phyloP scores from a whole-genome alignment of 2,888 invertebrate species.

The Plusia festucae region DNA sequence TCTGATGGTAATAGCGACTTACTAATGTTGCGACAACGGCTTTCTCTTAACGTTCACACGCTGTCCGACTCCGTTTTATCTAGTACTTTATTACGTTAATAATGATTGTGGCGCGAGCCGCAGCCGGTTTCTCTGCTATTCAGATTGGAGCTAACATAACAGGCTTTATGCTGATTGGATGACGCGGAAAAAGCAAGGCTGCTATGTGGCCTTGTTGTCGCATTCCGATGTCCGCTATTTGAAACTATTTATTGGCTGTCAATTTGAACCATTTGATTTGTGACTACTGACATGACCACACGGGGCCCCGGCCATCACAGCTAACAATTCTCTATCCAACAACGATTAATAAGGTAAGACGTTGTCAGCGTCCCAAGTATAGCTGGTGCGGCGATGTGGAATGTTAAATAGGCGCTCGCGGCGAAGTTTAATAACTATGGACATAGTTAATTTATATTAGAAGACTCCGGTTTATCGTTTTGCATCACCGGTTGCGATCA shows the following conservation, averaged over 20 bases:
- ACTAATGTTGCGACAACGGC: slow-evolving; percentile 84
- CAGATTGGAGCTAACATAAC: slow-evolving; percentile 78
- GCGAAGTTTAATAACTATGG: slow-evolving; percentile 69
- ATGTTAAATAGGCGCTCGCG: slow-evolving; percentile 71
- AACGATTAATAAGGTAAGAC: slow-evolving; percentile 63
- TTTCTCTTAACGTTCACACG: slow-evolving; percentile 88
- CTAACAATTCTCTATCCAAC: slow-evolving; percentile 55
- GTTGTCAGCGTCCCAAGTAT: slow-evolving; percentile 65
- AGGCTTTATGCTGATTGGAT: slow-evolving; percentile 84
- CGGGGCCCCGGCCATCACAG: slow-evolving; percentile 36
- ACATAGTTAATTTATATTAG: slow-evolving; percentile 74
- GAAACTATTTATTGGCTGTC: slow-evolving; percentile 78
- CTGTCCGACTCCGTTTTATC: slow-evolving; percentile 86
- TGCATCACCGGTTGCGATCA: slow-evolving; percentile 66
- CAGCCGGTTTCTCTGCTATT: slow-evolving; percentile 83
- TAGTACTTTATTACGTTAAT: slow-evolving; percentile 87
- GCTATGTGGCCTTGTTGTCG: slow-evolving; percentile 83
- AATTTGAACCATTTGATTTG: slow-evolving; percentile 73
- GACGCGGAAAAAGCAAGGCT: slow-evolving; percentile 87
- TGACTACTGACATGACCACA: slow-evolving; percentile 57
- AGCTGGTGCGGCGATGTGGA: slow-evolving; percentile 62
- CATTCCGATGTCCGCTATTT: slow-evolving; percentile 79
- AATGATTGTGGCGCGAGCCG: slow-evolving; percentile 84
- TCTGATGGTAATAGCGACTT: slow-evolving; percentile 76
- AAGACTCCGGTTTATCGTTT: slow-evolving; percentile 66